Percentiles rank a stretch among this genome's conserved stretches.
Evolutionary conservation across 2,888 invertebrate genomes (phyloP).

Genomic region (Cyclophora punctaria): DNA sequence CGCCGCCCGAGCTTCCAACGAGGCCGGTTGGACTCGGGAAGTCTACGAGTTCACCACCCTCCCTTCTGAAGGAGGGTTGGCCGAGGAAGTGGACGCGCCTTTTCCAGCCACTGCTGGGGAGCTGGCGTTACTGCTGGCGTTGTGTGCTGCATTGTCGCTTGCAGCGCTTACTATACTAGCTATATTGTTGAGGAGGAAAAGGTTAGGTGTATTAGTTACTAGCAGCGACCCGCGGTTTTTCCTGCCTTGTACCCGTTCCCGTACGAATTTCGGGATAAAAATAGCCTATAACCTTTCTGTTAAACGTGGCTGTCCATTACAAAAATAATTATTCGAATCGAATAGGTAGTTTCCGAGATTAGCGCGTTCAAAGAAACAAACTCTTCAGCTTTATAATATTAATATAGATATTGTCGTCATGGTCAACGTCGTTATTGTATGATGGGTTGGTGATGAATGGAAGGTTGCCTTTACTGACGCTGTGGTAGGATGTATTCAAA

Average conservation of each 20-base stretch:
- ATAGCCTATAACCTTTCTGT: too few relatives aligned
- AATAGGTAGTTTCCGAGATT: too few relatives aligned
- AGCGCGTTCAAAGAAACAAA: too few relatives aligned
- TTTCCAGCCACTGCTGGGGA: constrained; percentile 67
- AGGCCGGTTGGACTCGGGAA: constrained; percentile 77
- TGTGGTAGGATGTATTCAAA: too few relatives aligned
- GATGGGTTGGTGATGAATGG: too few relatives aligned
- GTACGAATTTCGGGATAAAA: too few relatives aligned
- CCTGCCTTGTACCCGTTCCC: too few relatives aligned
- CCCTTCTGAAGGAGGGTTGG: constrained; percentile 69
- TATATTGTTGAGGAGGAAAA: constrained; percentile 72
- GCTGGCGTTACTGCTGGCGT: constrained; percentile 58
- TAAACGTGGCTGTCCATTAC: background rate
- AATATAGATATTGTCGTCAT: background rate
- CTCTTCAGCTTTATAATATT: too few relatives aligned
- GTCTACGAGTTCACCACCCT: constrained; percentile 77
- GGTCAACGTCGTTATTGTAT: too few relatives aligned
- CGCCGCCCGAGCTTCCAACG: constrained; percentile 76
- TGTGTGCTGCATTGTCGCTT: constrained; percentile 74
- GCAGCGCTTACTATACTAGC: constrained; percentile 74
- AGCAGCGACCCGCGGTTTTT: too few relatives aligned
- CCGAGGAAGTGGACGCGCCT: constrained; percentile 63
- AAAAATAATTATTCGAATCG: background rate
- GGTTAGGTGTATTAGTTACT: constrained; percentile 31
- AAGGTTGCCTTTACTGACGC: too few relatives aligned